Evolutionary conservation across 2,797 vertebrate genomes (phyloP), one percentile per base, ranked within the genome.

Genomic region (Rhadinocentrus ornatus): DNA sequence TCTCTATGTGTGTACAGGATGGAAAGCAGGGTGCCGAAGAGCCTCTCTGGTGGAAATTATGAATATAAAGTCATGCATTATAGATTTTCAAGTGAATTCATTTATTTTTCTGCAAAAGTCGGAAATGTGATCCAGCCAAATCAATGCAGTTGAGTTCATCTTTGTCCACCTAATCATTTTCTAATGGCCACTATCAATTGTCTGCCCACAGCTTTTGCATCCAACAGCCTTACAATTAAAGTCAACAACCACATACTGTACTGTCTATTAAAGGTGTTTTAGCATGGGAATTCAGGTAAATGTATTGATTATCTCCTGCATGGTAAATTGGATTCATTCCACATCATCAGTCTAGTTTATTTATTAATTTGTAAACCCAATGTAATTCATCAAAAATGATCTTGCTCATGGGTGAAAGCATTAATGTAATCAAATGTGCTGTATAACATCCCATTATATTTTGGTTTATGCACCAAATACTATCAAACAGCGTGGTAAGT

Each of bases 161-260:
- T 92, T 92, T 93, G 93, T 94, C 93, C 84, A 88, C 86, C 91
- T 94, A 94, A 95, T 94, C 93, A 94, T 95, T 93, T 84, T 89
- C 93, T 95, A 95, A 95, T 95, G 93, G 92, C 92, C 81, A 91
- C 92, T 93, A 95, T 95, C 94, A 95, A 94, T 95, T 95, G 91
- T 92, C 84, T 82, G 90, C 91, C 84, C 81, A 85, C 79, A 66
- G 92, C 82, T 77, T 77, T 81, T 71, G 78, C 88, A 90, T 86
- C 83, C 88, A 86, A 79, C 90, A 77, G 81, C 81, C 76, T 83
- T 84, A 91, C 94, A 95, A 94, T 94, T 94, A 94, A 92, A 93
- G 87, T 86, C 88, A 92, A 92, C 91, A 89, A 83, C 89, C 89
- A 66, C 87, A 89, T 86, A 90, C 86, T 86, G 89, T 90, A 88